These are phyloP conservation scores for Notoglanidium macrostoma DNA, from an alignment of 2,797 vertebrate species.

Conservation along the genomic window DNA sequence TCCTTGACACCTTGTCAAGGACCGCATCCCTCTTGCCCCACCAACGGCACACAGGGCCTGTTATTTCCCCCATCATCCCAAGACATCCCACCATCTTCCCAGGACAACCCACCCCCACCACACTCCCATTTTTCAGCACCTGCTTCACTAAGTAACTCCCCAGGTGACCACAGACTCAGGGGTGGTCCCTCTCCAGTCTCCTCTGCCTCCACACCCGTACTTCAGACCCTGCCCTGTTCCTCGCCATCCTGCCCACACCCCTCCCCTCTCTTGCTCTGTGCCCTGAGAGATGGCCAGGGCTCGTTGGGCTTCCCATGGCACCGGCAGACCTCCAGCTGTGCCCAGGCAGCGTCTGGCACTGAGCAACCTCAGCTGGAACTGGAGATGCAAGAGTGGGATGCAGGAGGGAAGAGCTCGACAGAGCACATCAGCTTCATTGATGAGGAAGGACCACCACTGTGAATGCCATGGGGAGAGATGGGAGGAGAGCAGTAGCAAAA, in stretches of 20 bases:
- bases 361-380: conserved; percentile 64
- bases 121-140: conserved; percentile 72
- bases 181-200: conserved; percentile 44
- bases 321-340: conserved; percentile 42
- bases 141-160: conserved; percentile 70
- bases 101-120: conserved; percentile 59
- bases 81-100: conserved; percentile 64
- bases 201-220: conserved; percentile 54
- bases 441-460: conserved; percentile 77
- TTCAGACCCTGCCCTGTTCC: conserved; percentile 37
- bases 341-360: conserved; percentile 29
- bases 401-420: conserved; percentile 58
- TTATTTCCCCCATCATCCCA: conserved; percentile 62
- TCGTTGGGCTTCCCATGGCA: conserved; percentile 35
- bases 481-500: conserved; percentile 25
- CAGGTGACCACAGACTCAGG: conserved; percentile 59
- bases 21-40: conserved; percentile 60
- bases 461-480: conserved; percentile 52
- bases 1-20: conserved; percentile 67
- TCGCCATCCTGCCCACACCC: conserved; percentile 44
- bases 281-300: conserved; percentile 39
- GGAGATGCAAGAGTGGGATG: conserved; percentile 77
- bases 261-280: conserved; percentile 53
- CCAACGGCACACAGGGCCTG: conserved; percentile 60
- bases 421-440: conserved; percentile 82